Base-by-base conservation (phyloP, 2,888 invertebrate genomes). In the Rhingia rostrata region DNA sequence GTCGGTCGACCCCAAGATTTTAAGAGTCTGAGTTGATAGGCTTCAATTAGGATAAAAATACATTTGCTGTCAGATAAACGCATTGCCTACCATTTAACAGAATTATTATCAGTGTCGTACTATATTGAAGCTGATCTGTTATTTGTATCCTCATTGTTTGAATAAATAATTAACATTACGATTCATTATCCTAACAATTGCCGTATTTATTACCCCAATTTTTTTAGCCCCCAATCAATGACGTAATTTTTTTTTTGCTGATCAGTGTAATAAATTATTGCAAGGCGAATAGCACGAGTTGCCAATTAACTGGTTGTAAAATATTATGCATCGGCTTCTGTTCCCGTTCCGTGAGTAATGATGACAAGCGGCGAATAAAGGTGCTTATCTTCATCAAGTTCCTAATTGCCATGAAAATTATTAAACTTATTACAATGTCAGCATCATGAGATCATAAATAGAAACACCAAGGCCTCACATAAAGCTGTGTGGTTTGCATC, bases 401-500 rank as follows among this genome's bases (percentile, higher is more conserved):
- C 53, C 60, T 54, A 77, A 77, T 77, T 67, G 61, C 67, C 54
- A 5, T 53, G 67, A 54, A 45, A 77, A 77, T 61, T 77, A 61
- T 69, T 67, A 61, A 61, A 67, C 45, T 54, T 61, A 61, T 47
- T 77, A 77, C 67, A 77, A 69, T 60, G 61, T 78, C 70, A 49
- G 63, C 41, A 69, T 78, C 54, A 63, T 30, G 70, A 70, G 70
- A 56, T 58, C 69, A 78, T 78, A 78, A 78, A 78, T 69, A 78
- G 70, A 70, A 33, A 33, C 63, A 63, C 10, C 14, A 58, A 43
- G 64, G 33, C 56, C 58, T 43, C 39, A 22, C 33, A 56, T 10
- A 22, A 22, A 22, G 22, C 22, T 39, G 35, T 63, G 69, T 54
- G 77, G 77, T 70, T 63, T 43, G 30, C 45, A 41, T 74, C 33